Conservation (phyloP, 2,113 vertebrate species). For the Bubo scandiacus region DNA sequence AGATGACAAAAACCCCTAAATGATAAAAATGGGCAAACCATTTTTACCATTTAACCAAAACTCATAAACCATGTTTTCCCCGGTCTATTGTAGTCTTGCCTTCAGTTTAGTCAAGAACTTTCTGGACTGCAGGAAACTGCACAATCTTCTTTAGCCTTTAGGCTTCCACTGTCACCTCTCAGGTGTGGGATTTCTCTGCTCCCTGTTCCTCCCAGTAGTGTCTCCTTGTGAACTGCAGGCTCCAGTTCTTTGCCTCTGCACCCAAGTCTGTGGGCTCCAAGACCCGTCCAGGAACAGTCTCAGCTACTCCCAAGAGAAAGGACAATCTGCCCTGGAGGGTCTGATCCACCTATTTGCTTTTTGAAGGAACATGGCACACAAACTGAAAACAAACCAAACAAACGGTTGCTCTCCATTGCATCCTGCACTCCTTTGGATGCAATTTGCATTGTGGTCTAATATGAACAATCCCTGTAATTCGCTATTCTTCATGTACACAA, state of each 20-base stretch:
- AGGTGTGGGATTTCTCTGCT: not conserved
- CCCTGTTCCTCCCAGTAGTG: not conserved
- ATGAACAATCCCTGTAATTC: not conserved
- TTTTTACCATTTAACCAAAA: not conserved
- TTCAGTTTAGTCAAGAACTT: not conserved
- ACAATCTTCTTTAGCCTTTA: not conserved
- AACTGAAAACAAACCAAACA: not conserved
- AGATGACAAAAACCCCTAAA: rapidly evolving
- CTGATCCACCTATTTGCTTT: not conserved
- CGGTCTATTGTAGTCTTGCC: not conserved
- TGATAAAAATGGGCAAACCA: not conserved
- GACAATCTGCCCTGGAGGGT: not conserved
- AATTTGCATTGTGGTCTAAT: not conserved
- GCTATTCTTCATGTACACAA: not conserved
- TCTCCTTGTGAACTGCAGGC: not conserved
- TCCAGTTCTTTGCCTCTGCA: not conserved
- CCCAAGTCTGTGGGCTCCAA: not conserved
- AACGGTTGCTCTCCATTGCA: not conserved
- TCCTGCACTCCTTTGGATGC: not conserved
- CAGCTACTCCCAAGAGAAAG: not conserved
- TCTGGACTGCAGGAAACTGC: not conserved
- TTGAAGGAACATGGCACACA: not conserved
- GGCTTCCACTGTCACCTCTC: not conserved
- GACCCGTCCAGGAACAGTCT: not conserved
- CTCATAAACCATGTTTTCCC: not conserved